A percentile compares a stretch with the other conserved stretches of the same genome.
phyloP scores from a whole-genome alignment of 2,888 invertebrate species.

The Tachina grossa region DNA sequence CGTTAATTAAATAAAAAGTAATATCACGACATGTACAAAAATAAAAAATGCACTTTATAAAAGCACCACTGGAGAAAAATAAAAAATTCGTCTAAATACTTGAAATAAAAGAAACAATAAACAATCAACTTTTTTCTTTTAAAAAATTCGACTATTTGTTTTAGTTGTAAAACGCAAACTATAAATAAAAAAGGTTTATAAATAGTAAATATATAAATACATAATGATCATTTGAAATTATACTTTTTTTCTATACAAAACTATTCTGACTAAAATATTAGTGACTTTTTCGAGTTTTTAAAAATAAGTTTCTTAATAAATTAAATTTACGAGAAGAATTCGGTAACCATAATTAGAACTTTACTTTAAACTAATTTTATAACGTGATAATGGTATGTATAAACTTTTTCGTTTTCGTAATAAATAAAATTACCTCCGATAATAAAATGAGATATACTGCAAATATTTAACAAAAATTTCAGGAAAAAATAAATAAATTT shows the following conservation, averaged over 20 bases:
- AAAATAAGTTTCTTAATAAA: conserved; percentile 22
- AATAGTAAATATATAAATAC: conserved; percentile 31
- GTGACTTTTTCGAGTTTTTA: conserved; percentile 50
- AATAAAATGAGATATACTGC: background rate
- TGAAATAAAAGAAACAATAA: conserved; percentile 5
- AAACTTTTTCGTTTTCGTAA: background rate
- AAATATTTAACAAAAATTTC: conserved; percentile 32
- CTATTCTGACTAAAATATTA: conserved; percentile 52
- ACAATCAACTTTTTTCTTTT: conserved; percentile 8
- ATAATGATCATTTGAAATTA: conserved; percentile 30
- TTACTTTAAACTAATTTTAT: conserved; percentile 18
- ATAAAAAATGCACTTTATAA: conserved; percentile 67
- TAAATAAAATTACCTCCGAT: conserved; percentile 21
- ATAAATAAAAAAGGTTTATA: background rate
- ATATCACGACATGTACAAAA: conserved; percentile 55
- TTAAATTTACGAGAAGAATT: conserved; percentile 1
- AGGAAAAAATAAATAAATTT: conserved; percentile 4
- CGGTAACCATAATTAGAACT: background rate
- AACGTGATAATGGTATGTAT: background rate
- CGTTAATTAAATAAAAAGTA: conserved; percentile 28
- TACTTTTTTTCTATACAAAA: conserved; percentile 17
- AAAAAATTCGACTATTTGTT: conserved; percentile 16
- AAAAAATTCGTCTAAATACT: conserved; percentile 15
- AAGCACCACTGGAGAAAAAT: conserved; percentile 52
- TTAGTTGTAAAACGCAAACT: conserved; percentile 1